phyloP scores from a whole-genome alignment of 2,113 vertebrate genomes.

The Sminthopsis crassicaudata region DNA sequence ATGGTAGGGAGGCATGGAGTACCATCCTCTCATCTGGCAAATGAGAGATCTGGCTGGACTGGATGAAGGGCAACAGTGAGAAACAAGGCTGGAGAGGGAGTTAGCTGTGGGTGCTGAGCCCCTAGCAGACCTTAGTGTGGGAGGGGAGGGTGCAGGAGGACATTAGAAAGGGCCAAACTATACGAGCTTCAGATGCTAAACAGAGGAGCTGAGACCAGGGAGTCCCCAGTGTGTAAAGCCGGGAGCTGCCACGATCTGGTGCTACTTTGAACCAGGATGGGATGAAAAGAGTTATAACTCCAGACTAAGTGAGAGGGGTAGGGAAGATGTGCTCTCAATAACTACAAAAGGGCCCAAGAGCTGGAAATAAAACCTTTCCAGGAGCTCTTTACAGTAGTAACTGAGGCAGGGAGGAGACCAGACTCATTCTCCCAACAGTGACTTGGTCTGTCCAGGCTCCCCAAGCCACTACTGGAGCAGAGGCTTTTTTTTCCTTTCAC shows the following conservation, averaged over 20 bases:
- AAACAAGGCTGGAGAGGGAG: too few species aligned
- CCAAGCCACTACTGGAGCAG: background rate
- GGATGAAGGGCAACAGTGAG: background rate
- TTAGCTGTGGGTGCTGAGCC: too few species aligned
- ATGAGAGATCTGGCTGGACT: too few species aligned
- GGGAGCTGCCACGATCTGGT: background rate
- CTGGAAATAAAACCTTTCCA: background rate
- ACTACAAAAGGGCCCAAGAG: background rate
- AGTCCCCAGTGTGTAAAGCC: too few species aligned
- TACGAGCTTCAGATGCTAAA: too few species aligned
- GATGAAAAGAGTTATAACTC: background rate
- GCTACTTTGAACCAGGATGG: background rate
- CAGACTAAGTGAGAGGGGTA: background rate
- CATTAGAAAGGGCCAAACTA: too few species aligned
- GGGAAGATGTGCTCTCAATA: background rate
- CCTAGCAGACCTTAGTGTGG: background rate
- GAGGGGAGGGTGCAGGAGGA: background rate
- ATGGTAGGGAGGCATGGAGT: too few species aligned
- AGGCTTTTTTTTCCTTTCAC: background rate
- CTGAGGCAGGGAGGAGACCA: too few species aligned
- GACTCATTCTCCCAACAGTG: background rate
- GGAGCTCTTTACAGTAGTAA: background rate
- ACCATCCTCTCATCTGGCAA: too few species aligned
- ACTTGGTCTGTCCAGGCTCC: background rate
- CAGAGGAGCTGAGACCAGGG: too few species aligned